phyloP scores from a whole-genome alignment of 2,113 vertebrate genomes.

The Zootoca vivipara region DNA sequence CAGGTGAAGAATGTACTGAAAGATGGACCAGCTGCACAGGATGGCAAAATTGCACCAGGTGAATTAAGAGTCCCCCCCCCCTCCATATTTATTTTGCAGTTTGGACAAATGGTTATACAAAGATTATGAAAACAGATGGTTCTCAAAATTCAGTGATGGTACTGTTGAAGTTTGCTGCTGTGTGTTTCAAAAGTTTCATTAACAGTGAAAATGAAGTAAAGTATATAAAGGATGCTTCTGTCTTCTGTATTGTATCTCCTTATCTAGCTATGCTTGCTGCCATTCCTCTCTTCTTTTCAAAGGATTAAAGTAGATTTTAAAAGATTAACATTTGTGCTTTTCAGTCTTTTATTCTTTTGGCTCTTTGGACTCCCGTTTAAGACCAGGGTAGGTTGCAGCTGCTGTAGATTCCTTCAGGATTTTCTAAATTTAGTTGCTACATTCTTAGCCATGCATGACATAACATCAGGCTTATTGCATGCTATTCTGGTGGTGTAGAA shows the following conservation, averaged over 20 bases:
- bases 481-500: neutral
- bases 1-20: slow-evolving; percentile 97
- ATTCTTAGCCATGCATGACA: slow-evolving; percentile 26
- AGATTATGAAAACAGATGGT: neutral
- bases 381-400: neutral
- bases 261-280: neutral
- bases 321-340: neutral
- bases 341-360: neutral
- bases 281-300: neutral
- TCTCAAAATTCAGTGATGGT: neutral
- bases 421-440: slow-evolving; percentile 28
- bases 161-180: neutral
- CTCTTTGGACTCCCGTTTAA: neutral
- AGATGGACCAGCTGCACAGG: slow-evolving; percentile 93
- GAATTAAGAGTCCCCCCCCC: slow-evolving; percentile 13
- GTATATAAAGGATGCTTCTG: neutral
- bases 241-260: neutral
- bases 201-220: neutral
- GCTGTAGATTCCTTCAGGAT: slow-evolving; percentile 8
- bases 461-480: slow-evolving; percentile 16
- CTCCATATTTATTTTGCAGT: neutral
- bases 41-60: slow-evolving; percentile 96
- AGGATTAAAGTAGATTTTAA: slow-evolving; percentile 1
- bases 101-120: neutral
- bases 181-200: neutral